phyloP scores from a whole-genome alignment of 2,113 vertebrate genomes.

The Petrocephalus microphthalmus region DNA sequence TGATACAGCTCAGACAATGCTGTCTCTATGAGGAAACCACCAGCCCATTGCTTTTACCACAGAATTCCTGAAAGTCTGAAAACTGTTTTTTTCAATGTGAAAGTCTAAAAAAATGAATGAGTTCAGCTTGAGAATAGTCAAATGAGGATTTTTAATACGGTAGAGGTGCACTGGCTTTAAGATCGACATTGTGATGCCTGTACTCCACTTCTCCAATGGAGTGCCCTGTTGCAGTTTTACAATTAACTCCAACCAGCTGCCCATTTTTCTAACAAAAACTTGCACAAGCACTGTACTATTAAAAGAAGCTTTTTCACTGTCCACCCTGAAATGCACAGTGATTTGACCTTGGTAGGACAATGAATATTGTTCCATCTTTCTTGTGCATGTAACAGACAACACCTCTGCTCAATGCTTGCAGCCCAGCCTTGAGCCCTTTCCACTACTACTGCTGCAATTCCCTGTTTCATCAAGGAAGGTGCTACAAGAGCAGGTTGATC shows the following conservation, averaged over 20 bases:
- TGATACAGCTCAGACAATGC: conserved; percentile 9
- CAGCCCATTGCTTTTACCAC: neutral
- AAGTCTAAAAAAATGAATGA: neutral
- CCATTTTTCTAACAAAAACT: neutral
- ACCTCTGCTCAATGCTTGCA: neutral
- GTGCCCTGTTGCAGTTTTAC: neutral
- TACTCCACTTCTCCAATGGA: neutral
- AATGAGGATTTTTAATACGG: neutral
- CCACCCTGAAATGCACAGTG: neutral
- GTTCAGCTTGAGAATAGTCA: neutral
- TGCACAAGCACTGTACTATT: neutral
- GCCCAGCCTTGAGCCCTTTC: neutral
- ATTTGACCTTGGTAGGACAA: neutral
- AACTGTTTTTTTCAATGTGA: neutral
- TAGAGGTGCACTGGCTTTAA: neutral
- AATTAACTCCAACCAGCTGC: neutral
- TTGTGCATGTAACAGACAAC: neutral
- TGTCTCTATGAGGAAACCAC: conserved; percentile 14
- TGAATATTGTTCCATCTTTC: neutral
- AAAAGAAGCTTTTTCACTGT: neutral
- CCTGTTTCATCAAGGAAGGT: neutral
- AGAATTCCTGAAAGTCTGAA: neutral
- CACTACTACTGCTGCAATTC: neutral
- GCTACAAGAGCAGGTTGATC: neutral
- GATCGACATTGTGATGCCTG: neutral